Conservation (phyloP, 2,888 invertebrate species). For the Acanthosepion lycidas region DNA sequence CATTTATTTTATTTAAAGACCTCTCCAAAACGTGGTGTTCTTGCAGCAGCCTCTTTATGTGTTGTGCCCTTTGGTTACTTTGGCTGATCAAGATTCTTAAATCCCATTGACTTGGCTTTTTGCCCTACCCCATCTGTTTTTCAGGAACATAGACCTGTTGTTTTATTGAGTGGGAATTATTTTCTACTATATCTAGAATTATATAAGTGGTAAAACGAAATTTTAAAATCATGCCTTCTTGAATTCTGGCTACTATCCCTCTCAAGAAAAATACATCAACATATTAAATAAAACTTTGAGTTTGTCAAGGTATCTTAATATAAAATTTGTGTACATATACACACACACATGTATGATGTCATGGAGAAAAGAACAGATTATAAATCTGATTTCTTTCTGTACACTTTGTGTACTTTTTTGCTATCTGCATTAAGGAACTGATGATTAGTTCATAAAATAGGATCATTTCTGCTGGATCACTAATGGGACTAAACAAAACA, state of each 20-base stretch:
- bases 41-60: slow-evolving; percentile 33
- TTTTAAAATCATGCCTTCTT: background rate
- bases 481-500: background rate
- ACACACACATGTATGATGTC: background rate
- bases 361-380: background rate
- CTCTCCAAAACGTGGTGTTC: background rate
- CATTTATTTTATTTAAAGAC: slow-evolving; percentile 11
- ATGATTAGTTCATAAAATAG: background rate
- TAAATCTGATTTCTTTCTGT: background rate
- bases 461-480: background rate
- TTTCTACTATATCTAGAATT: background rate
- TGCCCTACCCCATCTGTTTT: slow-evolving; percentile 23
- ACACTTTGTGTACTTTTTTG: background rate
- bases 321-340: background rate
- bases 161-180: background rate
- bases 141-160: background rate
- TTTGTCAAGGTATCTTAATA: background rate
- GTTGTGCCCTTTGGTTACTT: slow-evolving; percentile 10
- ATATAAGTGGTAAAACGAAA: background rate
- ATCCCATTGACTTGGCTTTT: slow-evolving; percentile 25
- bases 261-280: background rate
- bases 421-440: background rate
- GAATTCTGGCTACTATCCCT: background rate
- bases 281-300: background rate
- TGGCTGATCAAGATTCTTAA: slow-evolving; percentile 22